A percentile compares a stretch with the other conserved stretches of the same genome.
Conservation (phyloP, 2,113 vertebrate species). For the Silurus asotus region DNA sequence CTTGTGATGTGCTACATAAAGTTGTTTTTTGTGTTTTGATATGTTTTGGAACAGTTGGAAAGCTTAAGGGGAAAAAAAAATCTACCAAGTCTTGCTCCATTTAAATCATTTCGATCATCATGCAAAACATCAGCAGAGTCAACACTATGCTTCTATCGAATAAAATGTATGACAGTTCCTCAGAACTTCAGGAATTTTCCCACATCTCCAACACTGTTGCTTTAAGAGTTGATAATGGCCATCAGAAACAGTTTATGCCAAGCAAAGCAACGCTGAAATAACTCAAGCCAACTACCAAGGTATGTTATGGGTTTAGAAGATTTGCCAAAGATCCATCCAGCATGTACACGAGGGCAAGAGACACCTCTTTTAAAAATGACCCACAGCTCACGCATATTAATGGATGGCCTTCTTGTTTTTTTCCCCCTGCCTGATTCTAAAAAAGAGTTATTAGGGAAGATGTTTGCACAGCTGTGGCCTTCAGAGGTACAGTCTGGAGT, state of each 20-base stretch:
- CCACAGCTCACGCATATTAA: constrained; percentile 52
- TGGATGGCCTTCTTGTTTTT: constrained; percentile 55
- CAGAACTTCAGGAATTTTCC: constrained; percentile 63
- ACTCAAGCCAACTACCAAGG: constrained; percentile 48
- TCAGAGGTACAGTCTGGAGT: constrained; percentile 55
- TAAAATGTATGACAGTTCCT: constrained; percentile 21
- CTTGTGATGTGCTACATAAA: constrained; percentile 6
- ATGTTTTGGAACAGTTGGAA: background rate
- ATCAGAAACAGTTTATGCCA: constrained; percentile 54
- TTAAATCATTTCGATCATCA: constrained; percentile 21
- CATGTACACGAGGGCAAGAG: constrained; percentile 42
- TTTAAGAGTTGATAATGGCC: constrained; percentile 58
- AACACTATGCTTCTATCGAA: constrained; percentile 9
- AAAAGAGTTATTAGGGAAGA: constrained; percentile 61
- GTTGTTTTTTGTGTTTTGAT: background rate
- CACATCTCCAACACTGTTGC: constrained; percentile 59
- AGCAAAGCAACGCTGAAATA: constrained; percentile 58
- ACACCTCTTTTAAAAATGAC: constrained; percentile 45
- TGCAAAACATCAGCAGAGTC: constrained; percentile 12
- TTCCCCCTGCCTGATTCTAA: constrained; percentile 56
- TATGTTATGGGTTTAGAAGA: constrained; percentile 55
- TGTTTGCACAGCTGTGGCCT: constrained; percentile 73
- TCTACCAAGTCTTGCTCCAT: background rate
- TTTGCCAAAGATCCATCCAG: constrained; percentile 57
- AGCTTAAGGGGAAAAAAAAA: background rate